A percentile compares a stretch with the other conserved stretches of the same genome.
phyloP scores from a whole-genome alignment of 2,888 invertebrate genomes.

The Drosophila prostipennis region DNA sequence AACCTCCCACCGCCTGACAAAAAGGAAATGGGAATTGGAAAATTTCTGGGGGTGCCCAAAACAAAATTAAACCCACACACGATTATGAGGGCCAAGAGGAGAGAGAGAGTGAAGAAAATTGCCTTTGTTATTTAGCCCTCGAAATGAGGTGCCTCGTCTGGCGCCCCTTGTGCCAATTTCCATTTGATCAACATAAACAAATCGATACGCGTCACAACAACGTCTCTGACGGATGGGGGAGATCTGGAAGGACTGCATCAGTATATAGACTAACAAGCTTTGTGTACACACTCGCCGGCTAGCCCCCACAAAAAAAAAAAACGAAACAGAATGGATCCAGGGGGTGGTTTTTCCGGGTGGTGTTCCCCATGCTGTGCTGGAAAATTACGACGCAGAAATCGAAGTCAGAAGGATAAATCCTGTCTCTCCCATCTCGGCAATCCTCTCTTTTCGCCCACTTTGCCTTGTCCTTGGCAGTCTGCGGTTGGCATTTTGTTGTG shows the following conservation, averaged over 20 bases:
- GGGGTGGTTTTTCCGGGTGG: constrained; percentile 44
- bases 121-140: constrained; percentile 33
- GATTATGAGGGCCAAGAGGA: constrained; percentile 4
- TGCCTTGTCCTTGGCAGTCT: constrained; percentile 41
- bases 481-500: constrained; percentile 75
- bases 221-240: constrained; percentile 35
- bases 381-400: constrained; percentile 74
- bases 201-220: constrained; percentile 80
- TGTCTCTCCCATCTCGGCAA: constrained; percentile 28
- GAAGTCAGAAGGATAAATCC: constrained; percentile 47
- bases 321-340: background rate
- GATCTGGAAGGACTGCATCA: constrained; percentile 36
- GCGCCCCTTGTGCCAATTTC: constrained; percentile 55
- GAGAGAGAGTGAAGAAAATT: constrained; percentile 38
- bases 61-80: constrained; percentile 6
- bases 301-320: constrained; percentile 5
- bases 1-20: background rate
- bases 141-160: constrained; percentile 25
- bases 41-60: constrained; percentile 14
- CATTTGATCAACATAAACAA: constrained; percentile 78
- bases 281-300: constrained; percentile 59
- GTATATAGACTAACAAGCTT: constrained; percentile 37
- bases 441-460: constrained; percentile 11
- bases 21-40: constrained; percentile 4
- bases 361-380: constrained; percentile 31